Evolutionary conservation across 2,797 vertebrate genomes (phyloP).

Genomic region (Protosalanx chinensis): DNA sequence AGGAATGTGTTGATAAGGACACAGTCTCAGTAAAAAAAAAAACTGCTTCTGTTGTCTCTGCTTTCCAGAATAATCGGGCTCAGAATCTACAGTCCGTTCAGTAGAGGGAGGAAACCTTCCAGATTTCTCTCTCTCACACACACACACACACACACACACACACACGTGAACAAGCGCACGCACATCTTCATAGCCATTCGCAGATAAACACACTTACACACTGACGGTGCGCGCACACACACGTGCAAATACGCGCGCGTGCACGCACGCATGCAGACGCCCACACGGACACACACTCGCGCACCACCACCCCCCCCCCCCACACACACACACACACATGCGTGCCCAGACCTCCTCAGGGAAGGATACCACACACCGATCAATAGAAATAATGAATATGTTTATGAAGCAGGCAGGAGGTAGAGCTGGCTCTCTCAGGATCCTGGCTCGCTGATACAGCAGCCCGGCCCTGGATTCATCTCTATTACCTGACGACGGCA

Average conservation of each 20-base stretch:
- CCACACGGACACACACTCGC: background rate
- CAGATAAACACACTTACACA: background rate
- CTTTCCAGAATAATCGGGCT: no score
- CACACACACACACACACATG: background rate
- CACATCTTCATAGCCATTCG: background rate
- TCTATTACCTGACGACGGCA: slow-evolving; percentile 23
- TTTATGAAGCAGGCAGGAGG: slow-evolving; percentile 44
- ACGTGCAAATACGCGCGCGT: background rate
- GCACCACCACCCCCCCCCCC: slow-evolving; percentile 7
- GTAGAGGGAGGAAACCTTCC: no score
- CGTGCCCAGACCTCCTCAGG: slow-evolving; percentile 20
- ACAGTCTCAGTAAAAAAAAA: no score
- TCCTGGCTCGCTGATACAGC: slow-evolving; percentile 34
- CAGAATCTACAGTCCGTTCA: no score
- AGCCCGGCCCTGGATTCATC: slow-evolving; percentile 38
- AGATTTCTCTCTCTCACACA: background rate
- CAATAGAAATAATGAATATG: slow-evolving; percentile 55
- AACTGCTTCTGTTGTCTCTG: no score
- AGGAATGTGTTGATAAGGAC: background rate
- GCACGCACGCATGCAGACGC: slow-evolving; percentile 2
- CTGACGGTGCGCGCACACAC: background rate
- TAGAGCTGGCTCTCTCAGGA: slow-evolving; percentile 20
- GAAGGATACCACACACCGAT: slow-evolving; percentile 40
- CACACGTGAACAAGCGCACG: background rate
- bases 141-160: background rate